Evolutionary conservation across 2,113 vertebrate species (phyloP).

Genomic region (Oncorhynchus mykiss): DNA sequence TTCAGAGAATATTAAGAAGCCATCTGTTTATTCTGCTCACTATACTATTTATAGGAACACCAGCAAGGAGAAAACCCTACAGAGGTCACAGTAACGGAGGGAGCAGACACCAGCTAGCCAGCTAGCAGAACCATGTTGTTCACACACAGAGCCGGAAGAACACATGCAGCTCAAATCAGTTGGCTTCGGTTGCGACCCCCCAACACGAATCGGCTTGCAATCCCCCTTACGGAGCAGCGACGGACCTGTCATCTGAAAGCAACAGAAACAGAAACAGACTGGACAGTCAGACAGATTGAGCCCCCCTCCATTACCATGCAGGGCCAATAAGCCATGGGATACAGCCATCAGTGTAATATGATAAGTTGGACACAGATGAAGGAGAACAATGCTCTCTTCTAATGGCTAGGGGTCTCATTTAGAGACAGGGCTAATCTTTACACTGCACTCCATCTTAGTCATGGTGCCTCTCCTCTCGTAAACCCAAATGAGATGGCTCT

Average conservation of each 20-base stretch:
- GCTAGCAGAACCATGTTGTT: slow-evolving; percentile 5
- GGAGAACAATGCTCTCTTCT: slow-evolving; percentile 55
- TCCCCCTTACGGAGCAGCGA: slow-evolving; percentile 6
- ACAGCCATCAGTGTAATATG: slow-evolving; percentile 56
- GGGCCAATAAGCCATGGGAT: slow-evolving; percentile 46
- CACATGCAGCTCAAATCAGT: neutral
- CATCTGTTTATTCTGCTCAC: slow-evolving; percentile 24
- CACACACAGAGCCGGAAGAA: neutral
- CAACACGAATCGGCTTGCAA: slow-evolving; percentile 40
- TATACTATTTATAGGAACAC: slow-evolving; percentile 22
- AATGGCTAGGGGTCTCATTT: slow-evolving; percentile 64
- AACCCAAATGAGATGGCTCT: slow-evolving; percentile 48
- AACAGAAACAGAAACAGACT: slow-evolving; percentile 30
- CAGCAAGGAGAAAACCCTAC: slow-evolving; percentile 18
- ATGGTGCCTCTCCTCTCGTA: slow-evolving; percentile 46
- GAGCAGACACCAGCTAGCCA: neutral
- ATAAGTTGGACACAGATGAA: slow-evolving; percentile 67
- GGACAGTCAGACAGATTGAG: slow-evolving; percentile 43
- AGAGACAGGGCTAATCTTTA: slow-evolving; percentile 68
- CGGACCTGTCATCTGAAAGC: slow-evolving; percentile 35
- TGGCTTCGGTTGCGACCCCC: slow-evolving; percentile 26
- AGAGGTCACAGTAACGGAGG: slow-evolving; percentile 29
- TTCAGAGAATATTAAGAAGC: slow-evolving; percentile 46
- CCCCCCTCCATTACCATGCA: slow-evolving; percentile 37
- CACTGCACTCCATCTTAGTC: slow-evolving; percentile 68